A percentile compares a stretch with the other conserved stretches of the same genome.
These are phyloP conservation scores for Camelus bactrianus DNA, from an alignment of 2,113 vertebrate genomes.

Conservation along the genomic window DNA sequence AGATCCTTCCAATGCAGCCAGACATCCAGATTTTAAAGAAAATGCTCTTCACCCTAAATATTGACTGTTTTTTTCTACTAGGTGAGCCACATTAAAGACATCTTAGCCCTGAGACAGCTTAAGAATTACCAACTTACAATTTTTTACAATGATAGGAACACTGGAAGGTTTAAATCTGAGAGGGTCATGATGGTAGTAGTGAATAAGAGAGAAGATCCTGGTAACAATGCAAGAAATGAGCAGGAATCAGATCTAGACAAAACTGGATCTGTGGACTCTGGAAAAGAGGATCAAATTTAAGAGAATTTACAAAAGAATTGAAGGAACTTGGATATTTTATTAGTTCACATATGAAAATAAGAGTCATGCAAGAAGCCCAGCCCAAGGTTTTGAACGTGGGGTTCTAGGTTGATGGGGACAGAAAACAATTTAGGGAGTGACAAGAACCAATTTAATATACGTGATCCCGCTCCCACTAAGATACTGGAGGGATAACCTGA, in stretches of 20 bases:
- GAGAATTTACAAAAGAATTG: neutral
- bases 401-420: neutral
- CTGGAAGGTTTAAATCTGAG: neutral
- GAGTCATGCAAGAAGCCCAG: neutral
- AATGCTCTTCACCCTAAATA: neutral
- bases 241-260: neutral
- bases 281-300: neutral
- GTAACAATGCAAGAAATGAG: neutral
- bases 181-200: neutral
- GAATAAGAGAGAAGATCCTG: neutral
- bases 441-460: neutral
- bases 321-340: neutral
- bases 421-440: neutral
- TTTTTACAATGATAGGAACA: neutral
- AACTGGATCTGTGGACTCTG: neutral
- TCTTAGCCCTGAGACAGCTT: neutral
- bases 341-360: slow-evolving; percentile 21
- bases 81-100: neutral
- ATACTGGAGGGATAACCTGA: neutral
- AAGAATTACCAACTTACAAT: neutral
- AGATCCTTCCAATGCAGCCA: neutral
- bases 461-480: neutral
- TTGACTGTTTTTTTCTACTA: neutral
- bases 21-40: neutral
- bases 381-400: neutral